These are phyloP conservation scores for Patiria pectinifera DNA, from an alignment of 53 echinoderm and acorn worm genomes.

Conservation along the genomic window DNA sequence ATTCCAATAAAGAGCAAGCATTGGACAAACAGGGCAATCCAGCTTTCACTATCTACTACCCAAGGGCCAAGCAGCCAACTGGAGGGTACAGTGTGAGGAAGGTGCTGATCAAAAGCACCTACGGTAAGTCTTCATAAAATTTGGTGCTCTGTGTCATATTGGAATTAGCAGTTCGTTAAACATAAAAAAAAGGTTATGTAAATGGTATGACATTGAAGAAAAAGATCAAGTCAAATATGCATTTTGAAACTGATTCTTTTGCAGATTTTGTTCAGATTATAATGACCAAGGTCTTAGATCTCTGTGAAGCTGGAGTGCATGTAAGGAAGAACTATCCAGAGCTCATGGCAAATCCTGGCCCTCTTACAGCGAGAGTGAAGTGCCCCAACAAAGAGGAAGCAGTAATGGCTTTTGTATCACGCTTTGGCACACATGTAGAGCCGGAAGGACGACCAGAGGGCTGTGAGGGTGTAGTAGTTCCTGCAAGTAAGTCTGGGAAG, in stretches of 20 bases:
- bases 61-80: slow-evolving; percentile 31
- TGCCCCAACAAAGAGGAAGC: slow-evolving; percentile 33
- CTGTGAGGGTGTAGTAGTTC: slow-evolving; percentile 15
- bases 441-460: slow-evolving; percentile 39
- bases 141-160: background rate
- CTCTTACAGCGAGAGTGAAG: background rate
- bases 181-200: background rate
- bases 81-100: slow-evolving; percentile 45
- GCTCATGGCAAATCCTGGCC: slow-evolving; percentile 31
- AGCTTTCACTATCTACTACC: slow-evolving; percentile 17
- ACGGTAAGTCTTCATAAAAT: slow-evolving; percentile 15
- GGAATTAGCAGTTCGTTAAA: background rate
- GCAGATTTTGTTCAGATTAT: background rate
- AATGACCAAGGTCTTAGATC: background rate
- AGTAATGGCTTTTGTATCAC: slow-evolving; percentile 31
- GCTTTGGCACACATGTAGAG: slow-evolving; percentile 19
- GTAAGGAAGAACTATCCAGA: slow-evolving; percentile 8
- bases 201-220: background rate
- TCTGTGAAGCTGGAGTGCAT: slow-evolving; percentile 26
- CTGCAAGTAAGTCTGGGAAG: background rate
- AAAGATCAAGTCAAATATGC: background rate
- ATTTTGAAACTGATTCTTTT: slow-evolving; percentile 2
- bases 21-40: slow-evolving; percentile 25
- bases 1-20: slow-evolving; percentile 46
- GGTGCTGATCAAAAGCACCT: slow-evolving; percentile 16